Evolutionary conservation across 2,888 invertebrate genomes (phyloP), one percentile per base, ranked within the genome.

Genomic region (Aleiodes testaceus): DNA sequence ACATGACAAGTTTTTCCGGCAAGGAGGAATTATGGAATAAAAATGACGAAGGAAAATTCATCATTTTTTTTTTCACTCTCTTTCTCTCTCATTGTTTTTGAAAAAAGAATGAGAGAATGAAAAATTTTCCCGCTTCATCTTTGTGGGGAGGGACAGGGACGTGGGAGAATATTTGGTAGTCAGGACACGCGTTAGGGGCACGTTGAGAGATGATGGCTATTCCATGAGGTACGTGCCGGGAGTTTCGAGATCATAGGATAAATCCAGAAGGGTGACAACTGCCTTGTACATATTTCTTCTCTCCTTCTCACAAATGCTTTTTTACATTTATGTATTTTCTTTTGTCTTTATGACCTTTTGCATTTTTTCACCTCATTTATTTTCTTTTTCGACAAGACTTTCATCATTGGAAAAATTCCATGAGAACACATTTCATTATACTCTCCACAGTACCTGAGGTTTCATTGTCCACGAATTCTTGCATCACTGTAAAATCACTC

Each of bases 171-270:
- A 69, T 52, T 72, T 69, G 53, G 44, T 30, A 59, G 61, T 61
- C 66, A 36, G 72, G 52, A 50, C 75, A 75, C 73, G 75, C 72
- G 64, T 50, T n/a, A 61, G 69, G 68, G 64, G 70, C 50, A 67
- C 72, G 50, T 69, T 73, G 71, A 72, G 72, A 73, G 71, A 74
- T 74, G 72, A 72, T 69, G 65, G 59, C 69, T 72, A 36, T 63
- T 63, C 67, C 72, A 53, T 61, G 69, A 75, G 73, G 73, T 77
- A 75, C 74, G 75, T 77, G 77, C 66, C 50, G 50, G 64, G 72
- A 74, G 75, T 69, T 73, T 75, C 69, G 55, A 74, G 70, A 70
- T 70, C 61, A 70, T 44, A 63, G 45, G 63, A 63, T 63, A 59
- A 42, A 66, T 49, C 16, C 55, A 36, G 30, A 16, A 26, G 44